Conservation (phyloP, 2,113 vertebrate genomes). For the Myotis brandtii region DNA sequence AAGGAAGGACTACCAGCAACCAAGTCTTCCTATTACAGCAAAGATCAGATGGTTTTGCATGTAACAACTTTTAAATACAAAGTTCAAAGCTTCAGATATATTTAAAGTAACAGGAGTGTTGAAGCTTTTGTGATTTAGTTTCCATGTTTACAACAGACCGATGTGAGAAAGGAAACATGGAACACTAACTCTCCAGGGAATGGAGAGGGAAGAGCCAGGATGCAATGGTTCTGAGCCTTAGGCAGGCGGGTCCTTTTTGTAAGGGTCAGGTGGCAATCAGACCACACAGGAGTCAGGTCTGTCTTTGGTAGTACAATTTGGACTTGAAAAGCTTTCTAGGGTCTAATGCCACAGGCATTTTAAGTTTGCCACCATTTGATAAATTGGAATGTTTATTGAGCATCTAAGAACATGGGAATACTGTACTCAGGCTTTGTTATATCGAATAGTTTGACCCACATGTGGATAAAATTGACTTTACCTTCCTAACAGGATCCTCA, state of each 20-base stretch:
- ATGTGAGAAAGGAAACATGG: not conserved
- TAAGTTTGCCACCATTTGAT: not conserved
- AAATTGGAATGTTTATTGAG: not conserved
- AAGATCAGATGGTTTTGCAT: not conserved
- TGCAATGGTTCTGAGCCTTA: not conserved
- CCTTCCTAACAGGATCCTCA: slow-evolving; percentile 4
- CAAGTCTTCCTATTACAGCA: not conserved
- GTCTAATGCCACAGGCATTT: not conserved
- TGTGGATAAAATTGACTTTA: not conserved
- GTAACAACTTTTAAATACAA: not conserved
- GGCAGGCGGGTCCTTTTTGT: not conserved
- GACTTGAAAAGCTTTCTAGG: not conserved
- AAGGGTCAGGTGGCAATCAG: not conserved
- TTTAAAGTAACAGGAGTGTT: not conserved
- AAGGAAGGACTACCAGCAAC: not conserved
- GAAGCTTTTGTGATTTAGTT: not conserved
- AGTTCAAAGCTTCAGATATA: not conserved
- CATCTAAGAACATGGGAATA: not conserved
- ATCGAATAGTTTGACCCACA: not conserved
- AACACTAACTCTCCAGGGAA: not conserved
- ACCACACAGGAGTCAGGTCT: not conserved
- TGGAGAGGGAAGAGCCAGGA: not conserved
- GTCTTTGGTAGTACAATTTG: not conserved
- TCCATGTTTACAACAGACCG: not conserved
- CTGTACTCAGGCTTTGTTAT: not conserved